Evolutionary conservation across 2,888 invertebrate species (phyloP), one percentile per base, ranked within the genome.

Genomic region (Cactoblastis cactorum): DNA sequence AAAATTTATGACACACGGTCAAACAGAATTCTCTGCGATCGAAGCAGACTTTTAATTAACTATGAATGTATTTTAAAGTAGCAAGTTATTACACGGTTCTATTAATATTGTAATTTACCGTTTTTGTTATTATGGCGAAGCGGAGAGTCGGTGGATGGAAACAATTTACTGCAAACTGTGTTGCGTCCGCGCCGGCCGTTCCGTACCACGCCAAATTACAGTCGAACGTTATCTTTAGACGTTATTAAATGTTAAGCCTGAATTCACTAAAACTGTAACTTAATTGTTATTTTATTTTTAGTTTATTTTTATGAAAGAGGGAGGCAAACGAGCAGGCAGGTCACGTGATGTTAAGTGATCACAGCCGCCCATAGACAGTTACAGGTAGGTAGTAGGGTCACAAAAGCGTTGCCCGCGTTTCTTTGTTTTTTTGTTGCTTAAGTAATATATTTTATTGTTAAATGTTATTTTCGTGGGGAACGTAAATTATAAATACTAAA

Each of bases 21-120:
- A 41, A 41, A 41, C n/a, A 33, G 14, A 33, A 41, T 39, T 18
- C 8, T 45, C 11, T 15, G 8, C 15, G 15, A 12, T 32, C 17
- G 11, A 12, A 14, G 14, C 14, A 18, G 22, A 12, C 45, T 48
- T 19, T 19, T 15, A 52, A 46, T 52, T 46, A 39, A 46, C 15
- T 28, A 12, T 14, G n/a, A 34, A 12, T 32, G 38, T 17, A n/a
- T 39, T 46, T 46, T 34, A 18, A 19, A 46, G 19, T 34, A 19
- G 33, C 22, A 19, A 17, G 43, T 43, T 28, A 43, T 43, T 43
- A 28, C 14, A 28, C 11, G 43, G 28, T 43, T 43, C 43, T 43
- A 43, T 43, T 43, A 43, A 43, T 43, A 43, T 43, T 43, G 32
- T 43, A 43, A 43, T 43, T 43, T 43, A 43, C 43, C 43, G 43